Base-by-base conservation (phyloP, 2,113 vertebrate species). In the Oenanthe melanoleuca region DNA sequence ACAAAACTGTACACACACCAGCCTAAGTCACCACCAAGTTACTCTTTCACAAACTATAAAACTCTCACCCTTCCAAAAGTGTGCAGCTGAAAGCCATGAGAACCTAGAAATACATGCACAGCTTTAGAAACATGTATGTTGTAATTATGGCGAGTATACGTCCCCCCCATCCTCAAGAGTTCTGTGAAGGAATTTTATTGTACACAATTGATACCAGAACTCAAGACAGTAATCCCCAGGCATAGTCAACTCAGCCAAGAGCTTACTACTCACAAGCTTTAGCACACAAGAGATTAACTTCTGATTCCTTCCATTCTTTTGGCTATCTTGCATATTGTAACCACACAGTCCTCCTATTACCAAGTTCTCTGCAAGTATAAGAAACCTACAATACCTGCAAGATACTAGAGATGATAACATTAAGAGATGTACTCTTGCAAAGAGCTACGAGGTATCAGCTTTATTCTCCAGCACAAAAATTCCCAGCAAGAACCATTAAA, bases 221-320 rank as follows among this genome's bases (percentile, higher is more conserved):
- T 59, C 60, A 42, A 72, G 88, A 80, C 29, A 70, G 59, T 55
- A 94, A 97, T 86, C 75, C 64, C 64, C 42, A 78, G 86, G 19
- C 67, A 88, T 6, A 50, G 67, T 31, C 67, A 92, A 86, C 37
- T 63, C 55, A 47, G 75, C 60, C 88, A 86, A 82, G 38, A 90
- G 88, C 77, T 93, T 80, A 92, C 86, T 74, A 73, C 52, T 90
- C 64, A 34, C 42, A 83, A 53, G 63, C 81, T 88, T 75, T 42
- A 91, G 40, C 60, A 88, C 31, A 73, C 38, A 86, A 45, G 82
- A 92, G 92, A 96, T 93, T 80, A 92, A 86, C 72, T 93, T 92
- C 33, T 83, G 88, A 97, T 88, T 94, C 92, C 71, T 90, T 11
- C 1, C 83, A 94, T 97, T 92, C 92, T 67, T 97, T 83, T 86